Evolutionary conservation across 2,888 invertebrate species (phyloP).

Genomic region (Branchellion lobata): DNA sequence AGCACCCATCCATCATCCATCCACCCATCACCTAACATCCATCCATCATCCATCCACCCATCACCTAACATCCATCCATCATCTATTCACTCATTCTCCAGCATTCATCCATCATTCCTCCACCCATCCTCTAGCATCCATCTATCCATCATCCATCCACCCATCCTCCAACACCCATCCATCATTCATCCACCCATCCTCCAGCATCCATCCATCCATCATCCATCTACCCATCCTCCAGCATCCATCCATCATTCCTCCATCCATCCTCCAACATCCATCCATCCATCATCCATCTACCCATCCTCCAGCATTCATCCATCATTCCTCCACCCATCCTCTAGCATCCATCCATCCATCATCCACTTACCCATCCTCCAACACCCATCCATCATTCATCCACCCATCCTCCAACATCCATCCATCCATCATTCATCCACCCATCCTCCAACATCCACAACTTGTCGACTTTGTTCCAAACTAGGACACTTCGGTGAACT

Average conservation of each 20-base stretch:
- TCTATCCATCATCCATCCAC: too few relatives aligned
- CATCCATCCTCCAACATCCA: background rate
- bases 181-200: too few relatives aligned
- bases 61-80: background rate
- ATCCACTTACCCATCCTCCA: too few relatives aligned
- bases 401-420: too few relatives aligned
- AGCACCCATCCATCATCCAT: background rate
- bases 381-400: background rate
- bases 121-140: too few relatives aligned
- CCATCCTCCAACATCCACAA: too few relatives aligned
- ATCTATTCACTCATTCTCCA: background rate
- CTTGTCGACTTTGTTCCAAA: background rate
- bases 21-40: background rate
- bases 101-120: background rate
- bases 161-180: too few relatives aligned
- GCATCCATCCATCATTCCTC: background rate
- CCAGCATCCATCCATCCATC: too few relatives aligned
- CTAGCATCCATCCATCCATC: background rate
- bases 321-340: conserved; percentile 1
- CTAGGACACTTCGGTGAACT: too few relatives aligned
- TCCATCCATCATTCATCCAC: too few relatives aligned
- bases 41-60: conserved; percentile 12
- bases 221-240: too few relatives aligned
- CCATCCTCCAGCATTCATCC: background rate
- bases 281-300: background rate